Base-by-base conservation (phyloP, 2,113 vertebrate genomes). In the Nannobrachium achirus region DNA sequence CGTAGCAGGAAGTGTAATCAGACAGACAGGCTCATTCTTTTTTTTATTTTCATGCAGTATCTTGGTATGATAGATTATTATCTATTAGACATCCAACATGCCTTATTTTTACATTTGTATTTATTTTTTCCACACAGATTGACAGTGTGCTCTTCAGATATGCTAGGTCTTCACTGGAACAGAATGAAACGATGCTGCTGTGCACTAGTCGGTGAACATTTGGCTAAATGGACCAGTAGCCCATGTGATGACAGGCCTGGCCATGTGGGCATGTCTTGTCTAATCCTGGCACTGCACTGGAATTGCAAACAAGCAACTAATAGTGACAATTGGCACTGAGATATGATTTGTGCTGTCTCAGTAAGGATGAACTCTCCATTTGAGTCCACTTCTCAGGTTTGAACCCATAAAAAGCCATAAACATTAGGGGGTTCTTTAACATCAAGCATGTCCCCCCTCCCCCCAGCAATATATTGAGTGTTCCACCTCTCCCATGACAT, bases 261-360 rank as follows among this genome's bases (percentile, higher is more conserved):
- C 63, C 61, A 69, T 51, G 67, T 70, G 57, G 62, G 62, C 45
- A 70, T 76, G 75, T 74, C 38, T 15, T 10, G 15, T 56, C 65
- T 83, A 79, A 83, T 74, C 78, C 49, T 41, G n/a, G 50, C 45
- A 46, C 64, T 49, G 46, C 38, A 63, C 15, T 75, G 60, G 69
- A 68, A 85, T 84, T 81, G 69, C 69, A 73, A 88, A 84, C 79
- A 72, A 79, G 63, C 64, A 56, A 61, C 45, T 75, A 44, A 69
- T 55, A 0, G 52, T 74, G 81, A 86, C 69, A 60, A 75, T 56
- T 75, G 66, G 4, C 60, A 33, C 44, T 6, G 49, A 52, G 18
- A 65, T 59, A 46, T 25, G 39, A 44, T 13, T 13, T 20, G 8
- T n/a, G 56, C 16, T 56, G 16, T n/a, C 13, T 18, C 6, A 33